A percentile compares a stretch with the other conserved stretches of the same genome.
Evolutionary conservation across 53 echinoderm and acorn worm species (phyloP).

Genomic region (Arbacia lixula): DNA sequence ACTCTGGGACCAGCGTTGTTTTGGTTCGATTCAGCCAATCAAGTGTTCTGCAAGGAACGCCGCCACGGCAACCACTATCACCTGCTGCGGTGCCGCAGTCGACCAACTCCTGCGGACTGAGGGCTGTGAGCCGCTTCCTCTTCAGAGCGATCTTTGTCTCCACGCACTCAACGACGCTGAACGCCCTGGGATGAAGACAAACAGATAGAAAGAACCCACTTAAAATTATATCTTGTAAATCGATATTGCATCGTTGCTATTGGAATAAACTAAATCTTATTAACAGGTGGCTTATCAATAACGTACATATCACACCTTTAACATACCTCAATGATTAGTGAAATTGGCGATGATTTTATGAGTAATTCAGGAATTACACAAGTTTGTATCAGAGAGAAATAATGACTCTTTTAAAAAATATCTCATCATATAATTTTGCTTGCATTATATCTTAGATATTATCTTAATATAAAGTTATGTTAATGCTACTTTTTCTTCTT

Average conservation of each 20-base stretch:
- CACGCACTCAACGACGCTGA: conserved; percentile 83
- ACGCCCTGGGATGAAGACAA: conserved; percentile 70
- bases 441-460: too few relatives aligned
- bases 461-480: too few relatives aligned
- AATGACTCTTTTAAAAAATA: too few relatives aligned
- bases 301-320: too few relatives aligned
- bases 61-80: conserved; percentile 80
- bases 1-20: conserved; percentile 61
- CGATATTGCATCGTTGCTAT: neutral
- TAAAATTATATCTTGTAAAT: neutral
- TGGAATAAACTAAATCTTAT: too few relatives aligned
- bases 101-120: conserved; percentile 86
- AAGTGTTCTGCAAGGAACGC: conserved; percentile 68
- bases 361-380: too few relatives aligned
- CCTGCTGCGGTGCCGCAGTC: conserved; percentile 71
- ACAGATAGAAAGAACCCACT: neutral
- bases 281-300: too few relatives aligned
- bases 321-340: too few relatives aligned
- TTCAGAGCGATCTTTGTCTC: conserved; percentile 84
- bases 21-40: conserved; percentile 74
- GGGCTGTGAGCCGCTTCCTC: conserved; percentile 58
- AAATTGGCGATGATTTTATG: too few relatives aligned
- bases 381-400: too few relatives aligned
- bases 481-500: too few relatives aligned
- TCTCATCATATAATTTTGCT: too few relatives aligned